A percentile compares a stretch with the other conserved stretches of the same genome.
Evolutionary conservation across 2,888 invertebrate genomes (phyloP).

Genomic region (Andricus quercusramuli): DNA sequence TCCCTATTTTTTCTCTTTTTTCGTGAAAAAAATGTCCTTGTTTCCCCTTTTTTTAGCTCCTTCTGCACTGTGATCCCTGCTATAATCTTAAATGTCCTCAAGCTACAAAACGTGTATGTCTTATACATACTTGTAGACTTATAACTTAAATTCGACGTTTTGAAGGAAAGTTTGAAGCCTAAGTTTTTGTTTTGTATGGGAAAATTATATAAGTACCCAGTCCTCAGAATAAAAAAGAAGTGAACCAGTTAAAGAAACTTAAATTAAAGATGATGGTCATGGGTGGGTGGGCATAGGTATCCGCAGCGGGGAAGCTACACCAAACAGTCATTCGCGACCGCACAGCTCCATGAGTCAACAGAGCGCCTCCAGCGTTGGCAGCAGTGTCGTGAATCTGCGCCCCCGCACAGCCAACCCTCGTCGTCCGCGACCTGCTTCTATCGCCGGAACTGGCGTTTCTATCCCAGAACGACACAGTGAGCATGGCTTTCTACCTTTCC

Average conservation of each 20-base stretch:
- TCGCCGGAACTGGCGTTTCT: conserved; percentile 91
- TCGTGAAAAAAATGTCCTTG: too few species aligned
- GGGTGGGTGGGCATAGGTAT: conserved; percentile 80
- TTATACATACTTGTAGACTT: neutral
- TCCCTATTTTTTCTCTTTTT: too few species aligned
- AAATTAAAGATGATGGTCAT: neutral
- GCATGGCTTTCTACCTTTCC: conserved; percentile 70
- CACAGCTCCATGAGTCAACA: conserved; percentile 91
- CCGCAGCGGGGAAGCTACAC: conserved; percentile 88
- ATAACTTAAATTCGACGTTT: neutral
- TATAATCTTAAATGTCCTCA: too few species aligned
- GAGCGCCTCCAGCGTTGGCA: conserved; percentile 82
- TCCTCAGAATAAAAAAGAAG: neutral
- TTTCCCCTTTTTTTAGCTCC: too few species aligned
- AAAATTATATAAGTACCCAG: neutral
- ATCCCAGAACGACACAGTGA: conserved; percentile 79
- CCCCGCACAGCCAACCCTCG: conserved; percentile 83
- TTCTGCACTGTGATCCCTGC: too few species aligned
- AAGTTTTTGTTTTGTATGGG: neutral
- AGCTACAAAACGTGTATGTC: neutral
- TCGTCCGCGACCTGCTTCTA: conserved; percentile 89
- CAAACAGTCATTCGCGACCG: conserved; percentile 88
- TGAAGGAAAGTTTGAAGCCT: neutral
- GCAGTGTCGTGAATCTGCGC: conserved; percentile 80
- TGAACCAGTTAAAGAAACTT: neutral